These are phyloP conservation scores for Poeciliopsis turneri DNA, from an alignment of 2,797 vertebrate genomes.

Conservation along the genomic window DNA sequence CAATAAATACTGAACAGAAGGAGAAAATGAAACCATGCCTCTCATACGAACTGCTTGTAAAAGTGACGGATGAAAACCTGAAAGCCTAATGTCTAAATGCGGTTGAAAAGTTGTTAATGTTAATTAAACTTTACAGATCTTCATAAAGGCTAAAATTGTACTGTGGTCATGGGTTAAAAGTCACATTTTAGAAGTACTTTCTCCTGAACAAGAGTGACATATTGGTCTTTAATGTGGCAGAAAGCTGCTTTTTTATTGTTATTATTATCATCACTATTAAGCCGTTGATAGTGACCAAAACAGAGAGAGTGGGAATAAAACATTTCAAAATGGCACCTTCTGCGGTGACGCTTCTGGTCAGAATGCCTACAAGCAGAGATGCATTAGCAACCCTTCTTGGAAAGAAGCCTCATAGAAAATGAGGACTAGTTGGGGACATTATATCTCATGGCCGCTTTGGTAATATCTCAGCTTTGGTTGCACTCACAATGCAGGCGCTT, in stretches of 20 bases:
- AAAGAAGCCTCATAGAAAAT: background rate
- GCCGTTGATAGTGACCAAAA: background rate
- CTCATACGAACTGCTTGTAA: background rate
- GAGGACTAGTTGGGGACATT: background rate
- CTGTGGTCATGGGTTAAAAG: background rate
- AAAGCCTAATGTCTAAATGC: background rate
- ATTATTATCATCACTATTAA: background rate
- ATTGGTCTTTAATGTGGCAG: background rate
- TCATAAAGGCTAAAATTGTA: background rate
- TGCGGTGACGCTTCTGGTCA: background rate
- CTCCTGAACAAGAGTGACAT: background rate
- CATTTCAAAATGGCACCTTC: background rate
- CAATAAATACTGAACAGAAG: background rate
- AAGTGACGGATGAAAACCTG: background rate
- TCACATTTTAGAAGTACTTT: background rate
- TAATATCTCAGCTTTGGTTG: background rate
- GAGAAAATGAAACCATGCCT: background rate
- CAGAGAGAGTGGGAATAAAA: background rate
- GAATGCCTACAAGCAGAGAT: background rate
- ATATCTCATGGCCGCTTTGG: background rate
- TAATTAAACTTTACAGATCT: background rate
- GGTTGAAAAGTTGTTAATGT: background rate
- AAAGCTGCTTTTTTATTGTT: background rate
- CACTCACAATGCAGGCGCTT: background rate
- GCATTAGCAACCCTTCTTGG: background rate